phyloP scores from a whole-genome alignment of 2,888 invertebrate species.

The Sesamia inferens region DNA sequence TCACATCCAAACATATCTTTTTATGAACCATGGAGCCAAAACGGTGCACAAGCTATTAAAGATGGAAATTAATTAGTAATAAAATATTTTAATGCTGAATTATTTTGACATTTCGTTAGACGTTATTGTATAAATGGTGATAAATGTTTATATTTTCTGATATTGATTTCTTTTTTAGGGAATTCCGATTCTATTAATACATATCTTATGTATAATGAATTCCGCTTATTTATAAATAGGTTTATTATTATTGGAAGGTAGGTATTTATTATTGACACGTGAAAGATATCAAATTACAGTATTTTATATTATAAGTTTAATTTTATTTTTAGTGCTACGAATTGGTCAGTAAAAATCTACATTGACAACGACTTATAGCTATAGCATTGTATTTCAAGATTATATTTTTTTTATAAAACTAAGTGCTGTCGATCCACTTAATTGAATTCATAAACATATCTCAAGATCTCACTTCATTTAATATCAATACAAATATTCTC shows the following conservation, averaged over 20 bases:
- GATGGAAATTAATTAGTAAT: constrained; percentile 55
- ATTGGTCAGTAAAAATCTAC: background rate
- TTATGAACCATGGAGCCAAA: constrained; percentile 32
- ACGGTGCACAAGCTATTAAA: constrained; percentile 36
- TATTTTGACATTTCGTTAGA: constrained; percentile 50
- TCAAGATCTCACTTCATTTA: constrained; percentile 69
- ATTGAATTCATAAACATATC: constrained; percentile 56
- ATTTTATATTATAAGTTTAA: background rate
- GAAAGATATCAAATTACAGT: background rate
- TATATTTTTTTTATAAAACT: constrained; percentile 17
- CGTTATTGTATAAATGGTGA: constrained; percentile 27
- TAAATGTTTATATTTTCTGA: constrained; percentile 49
- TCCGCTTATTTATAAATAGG: constrained; percentile 6
- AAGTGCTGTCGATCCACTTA: constrained; percentile 28
- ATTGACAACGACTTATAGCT: background rate
- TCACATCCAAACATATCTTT: constrained; percentile 50
- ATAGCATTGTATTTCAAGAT: background rate
- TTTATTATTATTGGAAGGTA: background rate
- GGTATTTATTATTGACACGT: background rate
- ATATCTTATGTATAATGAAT: constrained; percentile 12
- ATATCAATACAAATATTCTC: constrained; percentile 68
- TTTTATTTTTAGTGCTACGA: background rate
- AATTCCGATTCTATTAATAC: constrained; percentile 6
- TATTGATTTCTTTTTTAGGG: constrained; percentile 45
- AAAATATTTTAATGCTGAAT: constrained; percentile 52